Evolutionary conservation across 2,888 invertebrate genomes (phyloP), one percentile per base, ranked within the genome.

Genomic region (Eristalis pertinax): DNA sequence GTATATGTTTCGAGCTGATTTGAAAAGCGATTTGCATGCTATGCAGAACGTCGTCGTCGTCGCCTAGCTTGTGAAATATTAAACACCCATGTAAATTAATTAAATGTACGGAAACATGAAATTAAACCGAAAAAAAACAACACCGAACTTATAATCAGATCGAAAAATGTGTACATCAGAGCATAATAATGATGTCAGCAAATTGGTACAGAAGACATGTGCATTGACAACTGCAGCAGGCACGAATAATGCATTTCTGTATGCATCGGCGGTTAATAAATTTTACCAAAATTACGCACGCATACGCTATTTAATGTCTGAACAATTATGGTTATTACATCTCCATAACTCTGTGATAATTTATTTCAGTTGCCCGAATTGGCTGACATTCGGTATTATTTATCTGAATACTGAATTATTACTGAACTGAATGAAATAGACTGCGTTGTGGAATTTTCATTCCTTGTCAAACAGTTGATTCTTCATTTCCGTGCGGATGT

Each of bases 51-150:
- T n/a, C n/a, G 43, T 26, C 43, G 43, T 43, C 15, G 29, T 43
- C 64, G 67, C 69, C 78, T 62, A 78, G 65, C 74, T 50, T 79
- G 84, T 84, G 84, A 79, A 79, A 70, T 84, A 72, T 74, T 76
- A 76, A 76, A 76, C 73, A 75, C 67, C 79, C 79, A 73, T 87
- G 84, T 80, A 84, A 87, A 87, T 80, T 84, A 80, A 80, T 87
- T 76, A 84, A 87, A 84, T 72, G 58, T 60, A 75, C 43, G 77
- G 69, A 64, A 41, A 75, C 56, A 76, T 35, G 41, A 24, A 80
- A 74, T 67, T 68, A 5, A 62, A 26, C 26, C 26, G 60, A 38
- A 76, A 73, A 68, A 77, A 58, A 19, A 72, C 29, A 63, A 56
- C 4, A 5, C 4, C 29, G 32, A 32, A 64, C 22, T 11, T 65